Conservation (phyloP, 2,113 vertebrate species). For the Chunga burmeisteri region DNA sequence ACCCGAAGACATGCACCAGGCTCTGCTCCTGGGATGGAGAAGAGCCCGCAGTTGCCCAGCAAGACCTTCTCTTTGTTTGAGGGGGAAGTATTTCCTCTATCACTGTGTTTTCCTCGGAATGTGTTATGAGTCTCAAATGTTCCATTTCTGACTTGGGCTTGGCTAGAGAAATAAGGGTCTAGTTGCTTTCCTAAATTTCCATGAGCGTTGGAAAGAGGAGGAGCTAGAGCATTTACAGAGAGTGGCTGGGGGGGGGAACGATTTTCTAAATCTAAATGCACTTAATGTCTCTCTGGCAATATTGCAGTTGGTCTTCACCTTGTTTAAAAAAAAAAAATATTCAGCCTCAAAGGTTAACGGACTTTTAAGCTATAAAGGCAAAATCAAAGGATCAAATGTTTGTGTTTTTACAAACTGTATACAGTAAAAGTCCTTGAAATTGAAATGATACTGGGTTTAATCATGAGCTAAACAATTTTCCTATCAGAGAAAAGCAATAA, state of each 20-base stretch:
- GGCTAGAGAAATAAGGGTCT: constrained; percentile 20
- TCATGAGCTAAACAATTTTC: neutral
- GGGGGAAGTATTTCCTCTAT: neutral
- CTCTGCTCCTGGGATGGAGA: neutral
- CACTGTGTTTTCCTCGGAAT: neutral
- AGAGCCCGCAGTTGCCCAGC: neutral
- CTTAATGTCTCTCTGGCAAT: neutral
- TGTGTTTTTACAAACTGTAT: neutral
- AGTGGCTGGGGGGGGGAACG: neutral
- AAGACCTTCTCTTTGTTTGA: neutral
- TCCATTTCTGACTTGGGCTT: constrained; percentile 44
- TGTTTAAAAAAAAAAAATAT: neutral
- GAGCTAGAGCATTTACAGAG: neutral
- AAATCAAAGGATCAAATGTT: neutral
- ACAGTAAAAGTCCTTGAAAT: neutral
- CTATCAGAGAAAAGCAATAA: neutral
- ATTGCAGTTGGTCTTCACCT: neutral
- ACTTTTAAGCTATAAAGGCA: neutral
- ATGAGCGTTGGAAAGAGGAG: neutral
- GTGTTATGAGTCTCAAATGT: neutral
- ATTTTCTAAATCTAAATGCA: neutral
- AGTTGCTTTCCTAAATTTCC: neutral
- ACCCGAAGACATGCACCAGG: neutral
- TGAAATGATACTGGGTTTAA: neutral
- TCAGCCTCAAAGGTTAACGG: neutral